Evolutionary conservation across 1,140 invertebrate genomes (phyloP).

Genomic region (Drosophila dunni): DNA sequence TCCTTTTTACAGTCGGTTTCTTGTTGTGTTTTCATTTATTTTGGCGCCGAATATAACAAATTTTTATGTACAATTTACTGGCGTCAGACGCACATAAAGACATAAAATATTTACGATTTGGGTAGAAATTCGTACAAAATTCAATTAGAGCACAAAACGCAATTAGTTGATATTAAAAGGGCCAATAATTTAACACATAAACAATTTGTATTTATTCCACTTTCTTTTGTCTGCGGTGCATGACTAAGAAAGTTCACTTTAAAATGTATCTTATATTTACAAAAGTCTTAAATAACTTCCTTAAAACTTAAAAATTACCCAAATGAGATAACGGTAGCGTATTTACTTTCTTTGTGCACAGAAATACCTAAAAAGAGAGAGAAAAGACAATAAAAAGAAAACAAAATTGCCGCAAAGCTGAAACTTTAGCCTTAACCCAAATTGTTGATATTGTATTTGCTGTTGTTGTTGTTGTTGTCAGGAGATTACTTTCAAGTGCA

Average conservation of each 20-base stretch:
- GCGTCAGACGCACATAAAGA: constrained; percentile 11
- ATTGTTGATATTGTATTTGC: constrained; percentile 30
- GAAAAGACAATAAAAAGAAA: constrained; percentile 19
- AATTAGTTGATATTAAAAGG: constrained; percentile 58
- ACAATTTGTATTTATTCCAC: constrained; percentile 15
- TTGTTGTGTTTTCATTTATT: constrained; percentile 61
- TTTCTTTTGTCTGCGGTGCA: constrained; percentile 17
- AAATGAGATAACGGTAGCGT: constrained; percentile 50
- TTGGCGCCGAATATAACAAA: constrained; percentile 37
- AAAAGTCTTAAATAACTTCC: constrained; percentile 38
- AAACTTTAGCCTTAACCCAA: constrained; percentile 74
- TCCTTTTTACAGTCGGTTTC: constrained; percentile 37
- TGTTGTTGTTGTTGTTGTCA: constrained; percentile 42
- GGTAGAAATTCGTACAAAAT: constrained; percentile 32
- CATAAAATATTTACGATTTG: constrained; percentile 19
- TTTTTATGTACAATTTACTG: constrained; percentile 19
- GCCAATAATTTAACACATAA: constrained; percentile 33
- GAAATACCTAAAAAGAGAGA: constrained; percentile 8
- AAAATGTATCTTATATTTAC: constrained; percentile 41
- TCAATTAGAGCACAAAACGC: constrained; percentile 42
- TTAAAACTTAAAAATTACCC: constrained; percentile 41
- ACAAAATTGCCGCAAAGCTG: constrained; percentile 32
- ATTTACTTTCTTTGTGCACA: constrained; percentile 56
- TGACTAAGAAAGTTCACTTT: constrained; percentile 48
- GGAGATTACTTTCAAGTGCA: constrained; percentile 72